Evolutionary conservation across 2,888 invertebrate genomes (phyloP), one percentile per base, ranked within the genome.

Genomic region (Eilema griseolum): DNA sequence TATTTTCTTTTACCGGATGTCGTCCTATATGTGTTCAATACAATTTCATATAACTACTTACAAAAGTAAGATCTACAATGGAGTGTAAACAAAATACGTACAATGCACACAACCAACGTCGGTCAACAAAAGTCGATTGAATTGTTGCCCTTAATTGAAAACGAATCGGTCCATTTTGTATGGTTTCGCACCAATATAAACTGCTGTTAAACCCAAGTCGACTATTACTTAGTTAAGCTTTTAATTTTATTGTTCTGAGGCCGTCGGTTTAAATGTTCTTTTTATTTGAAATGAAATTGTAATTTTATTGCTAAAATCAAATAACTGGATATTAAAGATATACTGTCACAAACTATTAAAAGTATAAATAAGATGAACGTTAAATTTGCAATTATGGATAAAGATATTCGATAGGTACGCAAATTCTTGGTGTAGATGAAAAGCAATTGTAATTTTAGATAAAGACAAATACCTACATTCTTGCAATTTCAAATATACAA

Each of bases 141-240:
- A 57, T 64, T 76, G 72, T 77, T 72, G 65, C 57, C 69, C 65
- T 63, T 73, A 78, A 72, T 80, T 72, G 75, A 67, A 70, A 74
- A 75, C 64, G 67, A 75, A 66, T 70, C 73, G 69, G 46, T 63
- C 24, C n/a, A 61, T 66, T 77, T 72, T 69, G 70, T 71, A 72
- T 61, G 65, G 69, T 33, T 57, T 70, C 62, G 28, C 26, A 63
- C 37, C 69, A 79, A 66, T 72, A 79, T 71, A 77, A 70, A 66
- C 66, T 46, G 26, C 28, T 41, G 28, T 70, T 69, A 72, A 33
- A 68, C 31, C 26, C 59, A 41, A 33, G 60, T 52, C 56, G 60
- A 33, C 61, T 65, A 28, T 56, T 69, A 16, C 69, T 71, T 73
- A 64, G 72, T 77, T 68, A 73, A 70, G 67, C 73, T 77, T 72